Base-by-base conservation (phyloP, 2,888 invertebrate genomes). In the Iselma pallidipennis region DNA sequence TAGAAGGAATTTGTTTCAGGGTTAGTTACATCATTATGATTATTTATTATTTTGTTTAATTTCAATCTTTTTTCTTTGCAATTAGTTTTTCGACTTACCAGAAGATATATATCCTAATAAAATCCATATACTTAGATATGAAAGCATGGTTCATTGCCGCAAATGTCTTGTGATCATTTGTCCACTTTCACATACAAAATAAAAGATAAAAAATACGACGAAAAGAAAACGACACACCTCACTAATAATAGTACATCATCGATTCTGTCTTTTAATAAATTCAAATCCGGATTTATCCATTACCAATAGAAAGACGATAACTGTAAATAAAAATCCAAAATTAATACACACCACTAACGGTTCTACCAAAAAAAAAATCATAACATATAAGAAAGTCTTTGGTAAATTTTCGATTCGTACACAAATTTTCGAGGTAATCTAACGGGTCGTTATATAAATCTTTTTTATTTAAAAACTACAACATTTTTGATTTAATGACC, bases 101-200 rank as follows among this genome's bases (percentile, higher is more conserved):
- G 53, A 54, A 31, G 55, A 57, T 45, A 61, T 56, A 60, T 52
- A 64, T 63, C 57, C 62, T 49, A 62, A 59, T 42, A 68, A 59
- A 48, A 68, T 55, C 57, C 64, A 66, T 59, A 61, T 58, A 66
- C 62, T 66, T 64, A 66, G 62, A 59, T 64, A 64, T 58, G 64
- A 58, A 57, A 52, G 52, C 68, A 68, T 68, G 52, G 59, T 68
- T 68, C 61, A 59, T 56, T 49, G 54, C 64, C 21, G 52, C 21
- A 63, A 59, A 52, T 58, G 56, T 59, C 52, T 59, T 57, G 58
- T 59, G 49, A 61, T 51, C 68, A 68, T 68, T 62, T 59, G 65
- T 63, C 51, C 42, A 42, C 51, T 28, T 25, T 28, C 42, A 42
- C 42, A 42, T 16, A n/a, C n/a, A 5, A 33, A 33, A 31, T 12